Base-by-base conservation (phyloP, 2,888 invertebrate genomes). In the Junonia oenone region DNA sequence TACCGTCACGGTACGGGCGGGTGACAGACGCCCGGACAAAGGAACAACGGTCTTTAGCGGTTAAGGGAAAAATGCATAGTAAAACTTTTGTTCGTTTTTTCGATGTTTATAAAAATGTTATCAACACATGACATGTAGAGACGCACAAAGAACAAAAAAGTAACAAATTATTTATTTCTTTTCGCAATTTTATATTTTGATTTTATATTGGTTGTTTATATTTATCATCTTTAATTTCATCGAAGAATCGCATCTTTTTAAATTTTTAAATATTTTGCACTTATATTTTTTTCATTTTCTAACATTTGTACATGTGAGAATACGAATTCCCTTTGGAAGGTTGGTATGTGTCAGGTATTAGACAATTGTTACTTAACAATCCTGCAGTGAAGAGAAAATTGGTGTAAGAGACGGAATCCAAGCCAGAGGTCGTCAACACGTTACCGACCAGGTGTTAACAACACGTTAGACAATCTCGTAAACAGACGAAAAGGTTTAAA, bases 1-100 rank as follows among this genome's bases (percentile, higher is more conserved):
- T 63, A 40, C 59, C 51, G 51, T 56, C 59, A 59, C 55, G 56
- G 38, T 53, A 63, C 56, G 53, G 59, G 58, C 66, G 71, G 74
- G 68, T 68, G 73, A 74, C 73, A 69, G 69, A 73, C 73, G 63
- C 62, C 66, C 71, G 65, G 61, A 81, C 79, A 80, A 80, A 77
- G 72, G 76, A 62, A 73, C 76, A 73, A 71, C 55, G 58, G 57
- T 52, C 61, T 62, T 64, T 64, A 64, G 62, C 51, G 58, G 62
- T 57, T 54, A 49, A 55, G 56, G 55, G 49, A 43, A 54, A 40
- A 38, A 14, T 14, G 22, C 29, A 37, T 51, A 38, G 47, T 52
- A 43, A 48, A 56, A 15, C 27, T 15, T 53, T 56, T 56, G 40
- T 52, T 14, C 9, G 43, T 8, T 1, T n/a, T 38, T 38, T 38